Evolutionary conservation across 2,797 vertebrate genomes (phyloP).

Genomic region (Melanotaenia pygmaea): DNA sequence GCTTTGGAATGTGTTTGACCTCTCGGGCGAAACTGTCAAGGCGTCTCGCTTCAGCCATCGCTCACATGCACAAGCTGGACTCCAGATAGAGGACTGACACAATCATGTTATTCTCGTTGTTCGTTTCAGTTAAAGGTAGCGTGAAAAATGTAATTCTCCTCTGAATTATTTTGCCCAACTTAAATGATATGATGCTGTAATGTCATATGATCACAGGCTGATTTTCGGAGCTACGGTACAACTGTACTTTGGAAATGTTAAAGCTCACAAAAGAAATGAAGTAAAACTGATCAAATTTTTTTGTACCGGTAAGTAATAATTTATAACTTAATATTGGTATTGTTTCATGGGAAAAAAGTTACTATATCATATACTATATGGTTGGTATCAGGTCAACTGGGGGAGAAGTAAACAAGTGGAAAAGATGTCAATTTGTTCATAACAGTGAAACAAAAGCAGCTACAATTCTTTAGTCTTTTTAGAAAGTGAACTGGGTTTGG

Average conservation of each 20-base stretch:
- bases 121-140: background rate
- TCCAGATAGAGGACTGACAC: constrained; percentile 31
- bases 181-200: background rate
- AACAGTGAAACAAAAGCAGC: background rate
- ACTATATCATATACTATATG: background rate
- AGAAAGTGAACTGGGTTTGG: background rate
- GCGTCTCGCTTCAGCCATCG: constrained; percentile 34
- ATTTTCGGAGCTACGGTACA: background rate
- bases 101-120: constrained; percentile 1
- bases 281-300: background rate
- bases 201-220: background rate
- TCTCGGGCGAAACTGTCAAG: constrained; percentile 42
- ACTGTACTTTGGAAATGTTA: background rate
- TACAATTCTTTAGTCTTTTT: background rate
- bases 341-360: background rate
- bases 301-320: background rate
- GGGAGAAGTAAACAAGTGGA: background rate
- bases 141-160: background rate
- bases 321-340: background rate
- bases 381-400: background rate
- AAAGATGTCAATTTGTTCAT: background rate
- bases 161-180: background rate
- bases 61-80: constrained; percentile 16
- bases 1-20: constrained; percentile 71
- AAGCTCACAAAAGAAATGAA: background rate